Percentiles rank a stretch among this genome's conserved stretches.
These are phyloP conservation scores for Typhlomys cinereus DNA, from an alignment of 2,113 vertebrate genomes.

Conservation along the genomic window DNA sequence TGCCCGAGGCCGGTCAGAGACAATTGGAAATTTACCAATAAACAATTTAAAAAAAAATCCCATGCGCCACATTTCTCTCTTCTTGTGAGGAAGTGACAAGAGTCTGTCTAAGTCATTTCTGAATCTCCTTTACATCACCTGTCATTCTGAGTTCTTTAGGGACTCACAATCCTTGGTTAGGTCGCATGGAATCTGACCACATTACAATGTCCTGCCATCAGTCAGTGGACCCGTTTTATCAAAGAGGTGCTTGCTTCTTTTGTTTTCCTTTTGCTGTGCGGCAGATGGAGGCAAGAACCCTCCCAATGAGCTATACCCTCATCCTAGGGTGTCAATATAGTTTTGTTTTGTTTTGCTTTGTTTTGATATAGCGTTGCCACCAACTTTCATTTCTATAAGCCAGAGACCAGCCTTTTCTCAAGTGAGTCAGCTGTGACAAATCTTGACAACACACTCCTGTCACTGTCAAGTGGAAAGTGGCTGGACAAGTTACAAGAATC, in stretches of 20 bases:
- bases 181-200: neutral
- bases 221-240: neutral
- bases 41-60: constrained; percentile 37
- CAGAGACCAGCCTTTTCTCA: constrained; percentile 17
- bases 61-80: constrained; percentile 11
- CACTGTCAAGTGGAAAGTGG: constrained; percentile 27
- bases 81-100: neutral
- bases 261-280: neutral
- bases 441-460: constrained; percentile 7
- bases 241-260: constrained; percentile 3
- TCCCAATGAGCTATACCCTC: neutral
- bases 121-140: constrained; percentile 9
- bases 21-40: constrained; percentile 50
- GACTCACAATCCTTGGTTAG: neutral
- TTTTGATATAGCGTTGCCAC: neutral
- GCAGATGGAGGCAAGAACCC: neutral
- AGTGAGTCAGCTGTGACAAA: constrained; percentile 43
- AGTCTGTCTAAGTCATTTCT: constrained; percentile 13
- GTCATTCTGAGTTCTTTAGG: neutral
- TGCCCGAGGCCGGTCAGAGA: constrained; percentile 36
- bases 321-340: neutral
- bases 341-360: neutral
- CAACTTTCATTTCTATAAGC: neutral
- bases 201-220: neutral
- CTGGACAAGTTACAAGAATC: constrained; percentile 42